Conservation (phyloP, 2,888 invertebrate genomes). For the Melanostoma mellinum region DNA sequence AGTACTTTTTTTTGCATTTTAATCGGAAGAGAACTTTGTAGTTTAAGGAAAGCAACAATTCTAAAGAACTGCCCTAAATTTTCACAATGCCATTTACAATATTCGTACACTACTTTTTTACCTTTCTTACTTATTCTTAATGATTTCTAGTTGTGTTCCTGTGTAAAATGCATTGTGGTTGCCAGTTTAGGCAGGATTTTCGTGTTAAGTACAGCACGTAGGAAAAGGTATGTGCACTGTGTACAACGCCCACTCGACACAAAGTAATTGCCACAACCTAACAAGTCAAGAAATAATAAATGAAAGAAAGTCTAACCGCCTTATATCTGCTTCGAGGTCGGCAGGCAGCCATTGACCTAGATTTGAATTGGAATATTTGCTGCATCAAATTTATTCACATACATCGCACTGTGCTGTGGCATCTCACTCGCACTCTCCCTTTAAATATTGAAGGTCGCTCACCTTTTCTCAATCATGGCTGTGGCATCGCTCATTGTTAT, state of each 20-base stretch:
- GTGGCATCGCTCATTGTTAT: constrained; percentile 4
- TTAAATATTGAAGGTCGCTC: constrained; percentile 59
- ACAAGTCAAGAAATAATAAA: constrained; percentile 58
- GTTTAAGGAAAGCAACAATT: constrained; percentile 2
- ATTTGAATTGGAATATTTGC: constrained; percentile 57
- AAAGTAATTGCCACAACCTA: constrained; percentile 55
- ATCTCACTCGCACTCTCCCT: constrained; percentile 22
- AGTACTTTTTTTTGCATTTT: constrained; percentile 6
- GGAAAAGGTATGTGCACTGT: not conserved
- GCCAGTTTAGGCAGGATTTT: not conserved
- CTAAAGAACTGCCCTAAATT: constrained; percentile 1
- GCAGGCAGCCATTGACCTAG: constrained; percentile 69
- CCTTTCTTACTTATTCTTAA: not conserved
- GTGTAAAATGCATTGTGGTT: constrained; percentile 24
- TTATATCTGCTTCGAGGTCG: constrained; percentile 38
- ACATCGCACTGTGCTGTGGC: constrained; percentile 14
- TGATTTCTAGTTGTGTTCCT: constrained; percentile 11
- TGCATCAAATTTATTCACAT: constrained; percentile 31
- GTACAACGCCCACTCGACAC: constrained; percentile 38
- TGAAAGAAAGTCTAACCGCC: constrained; percentile 52
- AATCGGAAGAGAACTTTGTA: constrained; percentile 3
- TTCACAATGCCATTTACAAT: not conserved
- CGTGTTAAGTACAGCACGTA: constrained; percentile 15
- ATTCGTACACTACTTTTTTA: constrained; percentile 2
- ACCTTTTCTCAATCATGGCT: constrained; percentile 47